Evolutionary conservation across 2,888 invertebrate species (phyloP).

Genomic region (Volucella zonaria): DNA sequence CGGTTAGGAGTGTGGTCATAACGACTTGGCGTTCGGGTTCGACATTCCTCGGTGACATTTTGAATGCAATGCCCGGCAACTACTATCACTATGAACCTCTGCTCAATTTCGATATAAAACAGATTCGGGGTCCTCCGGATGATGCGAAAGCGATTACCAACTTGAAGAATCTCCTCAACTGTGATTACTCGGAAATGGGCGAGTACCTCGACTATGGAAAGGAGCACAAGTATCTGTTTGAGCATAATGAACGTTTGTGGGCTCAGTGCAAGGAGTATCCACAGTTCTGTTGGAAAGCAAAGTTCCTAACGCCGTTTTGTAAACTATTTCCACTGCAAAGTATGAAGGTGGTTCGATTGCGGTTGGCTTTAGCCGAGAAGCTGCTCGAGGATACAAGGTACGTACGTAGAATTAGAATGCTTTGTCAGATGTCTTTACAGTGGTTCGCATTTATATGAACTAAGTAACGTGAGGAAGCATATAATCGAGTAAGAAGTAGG

Average conservation of each 20-base stretch:
- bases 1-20: conserved; percentile 89
- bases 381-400: conserved; percentile 89
- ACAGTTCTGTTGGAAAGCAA: conserved; percentile 87
- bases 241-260: conserved; percentile 93
- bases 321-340: conserved; percentile 93
- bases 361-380: conserved; percentile 88
- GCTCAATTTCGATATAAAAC: conserved; percentile 91
- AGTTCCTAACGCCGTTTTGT: conserved; percentile 91
- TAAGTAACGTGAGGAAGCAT: no score
- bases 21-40: conserved; percentile 97
- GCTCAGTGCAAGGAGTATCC: conserved; percentile 88
- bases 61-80: conserved; percentile 92
- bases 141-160: conserved; percentile 87
- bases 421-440: no score
- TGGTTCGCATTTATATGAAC: no score
- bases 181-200: conserved; percentile 89
- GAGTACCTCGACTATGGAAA: conserved; percentile 91
- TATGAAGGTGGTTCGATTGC: conserved; percentile 92
- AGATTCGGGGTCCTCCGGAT: conserved; percentile 89
- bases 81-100: conserved; percentile 96
- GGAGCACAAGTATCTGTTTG: conserved; percentile 90
- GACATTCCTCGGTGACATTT: conserved; percentile 93
- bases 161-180: conserved; percentile 89
- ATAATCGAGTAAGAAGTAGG: no score
- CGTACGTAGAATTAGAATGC: conserved; percentile 78